Base-by-base conservation (phyloP, 2,113 vertebrate species). In the Aythya baeri region DNA sequence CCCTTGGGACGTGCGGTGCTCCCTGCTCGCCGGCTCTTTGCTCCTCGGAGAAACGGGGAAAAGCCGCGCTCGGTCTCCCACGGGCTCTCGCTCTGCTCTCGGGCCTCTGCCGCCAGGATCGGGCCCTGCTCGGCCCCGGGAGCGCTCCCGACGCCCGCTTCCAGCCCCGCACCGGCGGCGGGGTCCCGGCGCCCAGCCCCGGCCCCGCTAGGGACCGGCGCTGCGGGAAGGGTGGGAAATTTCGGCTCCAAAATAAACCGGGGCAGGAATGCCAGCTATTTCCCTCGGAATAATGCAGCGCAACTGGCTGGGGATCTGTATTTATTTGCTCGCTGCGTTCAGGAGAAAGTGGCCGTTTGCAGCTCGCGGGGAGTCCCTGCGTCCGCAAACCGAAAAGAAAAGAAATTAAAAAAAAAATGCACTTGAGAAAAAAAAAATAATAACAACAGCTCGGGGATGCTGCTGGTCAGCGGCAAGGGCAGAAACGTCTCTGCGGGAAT, bases 221-320 rank as follows among this genome's bases (percentile, higher is more conserved):
- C 96, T 88, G 89, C 50, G 88, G 83, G 96, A 84, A 95, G 94
- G 94, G 94, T 95, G 94, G 95, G 92, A 96, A 97, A 87, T 93
- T 92, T 92, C 93, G 59, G 52, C 91, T 96, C 95, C 95, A 97
- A 96, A 97, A 96, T 96, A 93, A 96, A 96, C 93, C 84, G 95
- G 77, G 82, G 83, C 46, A 94, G 94, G 96, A 97, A 95, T 96
- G 94, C 94, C 95, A 95, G 86, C 93, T 95, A 94, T 97, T 97
- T 96, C 94, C 96, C 92, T 85, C 86, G 21, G 86, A 94, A 95
- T 92, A 95, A 80, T 73, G 86, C 89, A 68, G 82, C 12, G 77
- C 86, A 94, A 97, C 93, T 50, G 87, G 67, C 84, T 82, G 87
- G 87, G 43, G 91, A 87, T 41, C 34, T 83, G 81, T 82, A 95